A percentile compares a stretch with the other conserved stretches of the same genome.
Evolutionary conservation across 2,888 invertebrate genomes (phyloP).

Genomic region (Atrina japonica): DNA sequence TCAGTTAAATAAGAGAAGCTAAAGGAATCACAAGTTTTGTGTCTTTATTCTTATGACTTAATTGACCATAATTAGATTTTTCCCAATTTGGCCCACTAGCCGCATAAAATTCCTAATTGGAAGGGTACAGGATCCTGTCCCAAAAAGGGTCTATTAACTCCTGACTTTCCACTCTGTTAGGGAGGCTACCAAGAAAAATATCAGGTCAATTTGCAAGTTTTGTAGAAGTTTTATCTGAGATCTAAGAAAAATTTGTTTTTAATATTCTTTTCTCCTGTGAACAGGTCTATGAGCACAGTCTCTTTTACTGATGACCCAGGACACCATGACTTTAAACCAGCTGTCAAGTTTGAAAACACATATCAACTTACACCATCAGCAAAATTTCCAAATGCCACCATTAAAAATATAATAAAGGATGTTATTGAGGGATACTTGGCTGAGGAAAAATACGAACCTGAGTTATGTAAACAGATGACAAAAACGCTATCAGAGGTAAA

Average conservation of each 20-base stretch:
- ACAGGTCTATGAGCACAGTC: constrained; percentile 78
- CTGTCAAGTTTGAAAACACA: constrained; percentile 76
- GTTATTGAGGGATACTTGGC: constrained; percentile 77
- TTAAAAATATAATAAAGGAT: constrained; percentile 76
- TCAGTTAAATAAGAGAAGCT: too few relatives aligned
- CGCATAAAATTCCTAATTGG: too few relatives aligned
- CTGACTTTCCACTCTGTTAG: background rate
- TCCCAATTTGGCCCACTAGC: too few relatives aligned
- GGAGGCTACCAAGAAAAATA: too few relatives aligned
- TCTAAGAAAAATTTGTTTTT: too few relatives aligned
- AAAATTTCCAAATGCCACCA: constrained; percentile 71
- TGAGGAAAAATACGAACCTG: constrained; percentile 79
- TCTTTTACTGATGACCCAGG: constrained; percentile 78
- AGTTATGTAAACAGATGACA: constrained; percentile 79
- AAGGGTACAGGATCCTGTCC: too few relatives aligned
- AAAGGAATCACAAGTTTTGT: too few relatives aligned
- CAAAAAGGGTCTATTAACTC: too few relatives aligned
- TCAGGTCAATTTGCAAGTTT: too few relatives aligned
- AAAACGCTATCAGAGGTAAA: constrained; percentile 80
- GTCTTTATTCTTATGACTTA: too few relatives aligned
- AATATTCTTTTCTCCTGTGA: too few relatives aligned
- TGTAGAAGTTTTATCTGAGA: constrained; percentile 2
- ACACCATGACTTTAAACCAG: constrained; percentile 70
- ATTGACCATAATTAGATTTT: too few relatives aligned
- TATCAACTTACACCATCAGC: constrained; percentile 74